A percentile compares a stretch with the other conserved stretches of the same genome.
Conservation (phyloP, 2,797 vertebrate genomes). For the Poecile montanus region DNA sequence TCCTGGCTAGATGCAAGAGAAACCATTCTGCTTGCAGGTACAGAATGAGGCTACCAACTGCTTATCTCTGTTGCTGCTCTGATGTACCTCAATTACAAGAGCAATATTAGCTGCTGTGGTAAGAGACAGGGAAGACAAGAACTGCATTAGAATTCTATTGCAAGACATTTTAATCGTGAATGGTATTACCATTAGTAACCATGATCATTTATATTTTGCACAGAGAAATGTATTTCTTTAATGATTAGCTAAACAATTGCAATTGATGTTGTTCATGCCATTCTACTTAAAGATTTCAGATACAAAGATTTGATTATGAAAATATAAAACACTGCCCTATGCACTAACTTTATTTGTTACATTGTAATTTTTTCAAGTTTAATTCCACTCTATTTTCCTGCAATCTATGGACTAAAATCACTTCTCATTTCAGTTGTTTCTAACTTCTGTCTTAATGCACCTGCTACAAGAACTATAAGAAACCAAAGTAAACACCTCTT, state of each 20-base stretch:
- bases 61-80: neutral
- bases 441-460: neutral
- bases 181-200: neutral
- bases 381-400: neutral
- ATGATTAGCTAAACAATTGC: neutral
- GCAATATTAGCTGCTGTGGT: neutral
- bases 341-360: neutral
- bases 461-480: neutral
- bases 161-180: neutral
- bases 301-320: neutral
- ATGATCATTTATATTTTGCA: neutral
- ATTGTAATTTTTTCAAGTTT: neutral
- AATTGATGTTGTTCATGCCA: neutral
- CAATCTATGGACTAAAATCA: neutral
- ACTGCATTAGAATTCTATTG: neutral
- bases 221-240: neutral
- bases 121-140: neutral
- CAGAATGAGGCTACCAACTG: neutral
- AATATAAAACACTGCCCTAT: neutral
- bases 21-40: neutral
- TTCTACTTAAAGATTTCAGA: neutral
- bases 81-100: neutral
- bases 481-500: neutral
- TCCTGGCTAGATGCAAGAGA: neutral
- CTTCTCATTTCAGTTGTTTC: neutral